Evolutionary conservation across 2,113 vertebrate species (phyloP), one percentile per base, ranked within the genome.

Genomic region (Edolisoma coerulescens): DNA sequence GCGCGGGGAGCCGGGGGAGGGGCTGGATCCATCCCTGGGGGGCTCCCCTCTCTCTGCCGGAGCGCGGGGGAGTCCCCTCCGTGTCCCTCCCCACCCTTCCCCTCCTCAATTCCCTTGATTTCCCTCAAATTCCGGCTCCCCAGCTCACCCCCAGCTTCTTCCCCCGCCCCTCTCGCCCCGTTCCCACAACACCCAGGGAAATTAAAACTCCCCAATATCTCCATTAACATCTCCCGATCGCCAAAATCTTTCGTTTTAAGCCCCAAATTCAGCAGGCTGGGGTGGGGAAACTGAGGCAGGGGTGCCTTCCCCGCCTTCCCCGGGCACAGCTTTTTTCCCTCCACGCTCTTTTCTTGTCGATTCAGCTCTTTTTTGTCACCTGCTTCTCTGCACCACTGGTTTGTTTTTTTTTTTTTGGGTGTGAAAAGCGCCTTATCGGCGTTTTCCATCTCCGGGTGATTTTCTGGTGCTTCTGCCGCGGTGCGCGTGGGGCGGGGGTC

Each of bases 331-430:
- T n/a, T 18, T n/a, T 18, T 47, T 69, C 71, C 42, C 83, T 69
- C 39, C 39, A 7, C 7, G 9, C 32, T 23, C 47, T 68, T 91
- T 94, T 97, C 90, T 93, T 86, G 87, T 26, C 89, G 67, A 81
- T 47, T 81, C 54, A 41, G 91, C 79, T 59, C 50, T 39, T 95
- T 97, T 89, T 79, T 64, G 89, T 90, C 95, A 94, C 83, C 79
- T 8, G 60, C 68, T 53, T 44, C 77, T 94, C 94, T 87, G 74
- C 53, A 53, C 79, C 54, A 0, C 74, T 47, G 80, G 39, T 77
- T n/a, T 39, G 39, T 39, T 39, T 39, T 39, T 39, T 39, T 93
- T 53, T 47, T 93, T 54, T 54, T 42, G 52, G 89, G 78, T 69
- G 88, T 39, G 85, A 91, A 96, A 77, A 28, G 26, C 6, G 33